Evolutionary conservation across 1,140 invertebrate genomes (phyloP).

Genomic region (Zaprionus inermis): DNA sequence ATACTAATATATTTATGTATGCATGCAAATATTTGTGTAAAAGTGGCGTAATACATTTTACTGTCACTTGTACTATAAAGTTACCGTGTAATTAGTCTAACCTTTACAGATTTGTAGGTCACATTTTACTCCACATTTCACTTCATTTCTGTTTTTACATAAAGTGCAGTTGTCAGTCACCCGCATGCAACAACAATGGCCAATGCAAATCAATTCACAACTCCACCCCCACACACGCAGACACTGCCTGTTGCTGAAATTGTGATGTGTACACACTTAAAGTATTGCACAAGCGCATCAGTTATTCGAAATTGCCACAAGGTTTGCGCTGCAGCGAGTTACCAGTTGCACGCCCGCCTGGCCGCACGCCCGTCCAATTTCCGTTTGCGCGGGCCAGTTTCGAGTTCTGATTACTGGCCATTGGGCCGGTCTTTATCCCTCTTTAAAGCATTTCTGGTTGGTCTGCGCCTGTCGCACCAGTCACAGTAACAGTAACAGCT

Average conservation of each 20-base stretch:
- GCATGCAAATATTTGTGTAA: background rate
- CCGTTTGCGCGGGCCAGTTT: conserved; percentile 40
- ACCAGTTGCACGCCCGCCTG: background rate
- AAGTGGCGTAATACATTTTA: background rate
- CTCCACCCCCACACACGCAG: conserved; percentile 27
- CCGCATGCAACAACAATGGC: background rate
- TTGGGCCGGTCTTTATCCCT: conserved; percentile 70
- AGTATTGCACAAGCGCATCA: conserved; percentile 2
- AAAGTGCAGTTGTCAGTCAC: background rate
- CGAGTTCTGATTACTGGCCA: conserved; percentile 47
- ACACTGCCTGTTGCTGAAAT: background rate
- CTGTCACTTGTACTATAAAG: background rate
- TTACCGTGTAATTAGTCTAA: no score
- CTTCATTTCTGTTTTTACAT: background rate
- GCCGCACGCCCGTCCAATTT: background rate
- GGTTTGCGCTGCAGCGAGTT: background rate
- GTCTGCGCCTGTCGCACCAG: conserved; percentile 74
- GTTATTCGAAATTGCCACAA: conserved; percentile 11
- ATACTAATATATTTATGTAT: background rate
- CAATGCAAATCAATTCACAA: background rate
- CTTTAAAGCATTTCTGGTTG: conserved; percentile 81
- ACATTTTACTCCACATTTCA: background rate
- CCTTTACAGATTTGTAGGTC: background rate
- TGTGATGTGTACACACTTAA: conserved; percentile 18
- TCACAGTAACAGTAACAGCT: conserved; percentile 74